Percentiles rank a stretch among this genome's conserved stretches.
These are phyloP conservation scores for Carettochelys insculpta DNA, from an alignment of 2,113 vertebrate species.

Conservation along the genomic window DNA sequence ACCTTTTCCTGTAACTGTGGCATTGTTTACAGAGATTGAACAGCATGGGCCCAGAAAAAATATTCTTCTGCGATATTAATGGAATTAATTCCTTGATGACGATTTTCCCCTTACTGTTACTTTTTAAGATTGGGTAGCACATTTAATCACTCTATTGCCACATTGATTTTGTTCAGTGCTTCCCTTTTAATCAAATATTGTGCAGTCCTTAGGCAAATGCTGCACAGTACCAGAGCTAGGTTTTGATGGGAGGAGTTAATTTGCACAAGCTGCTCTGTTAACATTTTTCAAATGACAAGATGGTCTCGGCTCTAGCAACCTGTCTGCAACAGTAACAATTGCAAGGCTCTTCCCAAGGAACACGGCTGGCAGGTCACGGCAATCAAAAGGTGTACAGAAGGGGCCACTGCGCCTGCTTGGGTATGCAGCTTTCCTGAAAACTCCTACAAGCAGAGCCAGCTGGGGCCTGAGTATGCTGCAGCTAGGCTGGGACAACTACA, in stretches of 20 bases:
- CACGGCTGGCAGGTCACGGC: fast-evolving
- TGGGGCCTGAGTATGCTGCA: not conserved
- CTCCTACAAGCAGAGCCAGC: not conserved
- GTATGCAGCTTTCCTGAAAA: fast-evolving
- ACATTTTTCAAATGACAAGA: not conserved
- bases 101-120: no score
- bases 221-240: not conserved
- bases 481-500: not conserved
- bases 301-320: fast-evolving
- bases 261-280: not conserved
- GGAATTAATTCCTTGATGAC: no score
- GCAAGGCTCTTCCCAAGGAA: fast-evolving
- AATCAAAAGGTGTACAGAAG: fast-evolving
- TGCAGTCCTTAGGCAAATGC: no score
- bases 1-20: not conserved
- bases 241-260: not conserved
- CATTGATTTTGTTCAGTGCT: no score
- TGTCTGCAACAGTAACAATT: fast-evolving
- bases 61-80: no score
- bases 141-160: no score
- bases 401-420: fast-evolving
- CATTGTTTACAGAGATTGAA: not conserved
- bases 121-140: no score
- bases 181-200: no score
- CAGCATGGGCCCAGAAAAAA: no score